Evolutionary conservation across 2,113 vertebrate species (phyloP).

Genomic region (Lasiurus cinereus): DNA sequence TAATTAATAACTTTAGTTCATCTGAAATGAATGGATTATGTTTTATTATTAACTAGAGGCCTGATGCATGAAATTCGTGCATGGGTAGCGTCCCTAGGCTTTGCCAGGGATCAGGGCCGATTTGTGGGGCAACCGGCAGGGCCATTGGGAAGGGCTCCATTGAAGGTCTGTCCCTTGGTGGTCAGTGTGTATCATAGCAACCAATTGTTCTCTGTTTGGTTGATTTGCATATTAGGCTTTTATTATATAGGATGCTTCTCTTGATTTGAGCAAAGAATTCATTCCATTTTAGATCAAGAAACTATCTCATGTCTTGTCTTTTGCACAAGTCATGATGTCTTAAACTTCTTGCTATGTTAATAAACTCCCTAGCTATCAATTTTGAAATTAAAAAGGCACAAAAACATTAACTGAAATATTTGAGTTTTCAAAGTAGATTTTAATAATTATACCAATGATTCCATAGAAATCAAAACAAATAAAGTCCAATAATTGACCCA

Average conservation of each 20-base stretch:
- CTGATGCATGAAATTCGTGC: no score
- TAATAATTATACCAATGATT: background rate
- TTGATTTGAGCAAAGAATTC: slow-evolving; percentile 16
- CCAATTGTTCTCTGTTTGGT: no score
- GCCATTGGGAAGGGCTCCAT: no score
- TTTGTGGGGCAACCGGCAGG: no score
- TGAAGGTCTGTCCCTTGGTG: no score
- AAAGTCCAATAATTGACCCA: background rate
- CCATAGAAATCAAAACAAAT: background rate
- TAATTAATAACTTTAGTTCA: background rate
- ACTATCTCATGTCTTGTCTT: background rate
- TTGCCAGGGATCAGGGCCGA: no score
- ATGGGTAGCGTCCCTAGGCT: no score
- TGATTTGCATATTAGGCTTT: no score
- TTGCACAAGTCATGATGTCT: background rate
- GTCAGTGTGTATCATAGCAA: no score
- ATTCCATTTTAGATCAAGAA: slow-evolving; percentile 21
- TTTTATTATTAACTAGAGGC: slow-evolving; percentile 1
- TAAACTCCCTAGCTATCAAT: background rate
- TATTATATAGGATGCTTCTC: background rate
- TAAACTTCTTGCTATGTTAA: slow-evolving; percentile 45
- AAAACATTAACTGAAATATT: slow-evolving; percentile 44
- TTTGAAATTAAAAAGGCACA: slow-evolving; percentile 26
- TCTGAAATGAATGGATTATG: background rate
- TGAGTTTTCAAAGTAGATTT: slow-evolving; percentile 21